A percentile compares a stretch with the other conserved stretches of the same genome.
Evolutionary conservation across 1,140 invertebrate species (phyloP).

Genomic region (Leguminivora glycinivorella): DNA sequence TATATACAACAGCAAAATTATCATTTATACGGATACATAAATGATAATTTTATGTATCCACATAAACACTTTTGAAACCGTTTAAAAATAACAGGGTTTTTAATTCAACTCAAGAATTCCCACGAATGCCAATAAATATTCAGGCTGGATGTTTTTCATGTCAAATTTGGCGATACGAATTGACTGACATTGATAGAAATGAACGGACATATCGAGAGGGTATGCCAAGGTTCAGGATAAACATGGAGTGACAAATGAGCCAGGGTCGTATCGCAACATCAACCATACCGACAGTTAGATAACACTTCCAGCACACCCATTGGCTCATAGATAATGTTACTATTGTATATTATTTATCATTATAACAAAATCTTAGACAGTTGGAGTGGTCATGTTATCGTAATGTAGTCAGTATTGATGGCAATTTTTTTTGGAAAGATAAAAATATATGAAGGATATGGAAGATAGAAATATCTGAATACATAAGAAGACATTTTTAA

Average conservation of each 20-base stretch:
- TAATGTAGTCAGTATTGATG: no score
- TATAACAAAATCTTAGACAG: no score
- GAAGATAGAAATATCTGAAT: no score
- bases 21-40: no score
- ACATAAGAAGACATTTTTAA: no score
- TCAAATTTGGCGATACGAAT: conserved; percentile 9
- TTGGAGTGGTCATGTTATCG: no score
- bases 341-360: no score
- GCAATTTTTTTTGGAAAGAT: no score
- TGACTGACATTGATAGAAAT: conserved; percentile 36
- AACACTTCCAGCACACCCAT: not conserved
- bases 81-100: not conserved
- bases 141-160: conserved; percentile 6
- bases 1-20: no score
- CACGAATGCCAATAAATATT: not conserved
- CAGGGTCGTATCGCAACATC: conserved; percentile 51
- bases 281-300: conserved; percentile 47
- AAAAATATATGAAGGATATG: no score
- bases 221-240: conserved; percentile 51
- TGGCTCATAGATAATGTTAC: no score
- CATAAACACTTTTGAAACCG: not conserved
- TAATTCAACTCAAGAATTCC: not conserved
- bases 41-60: no score
- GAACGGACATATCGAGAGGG: conserved; percentile 42
- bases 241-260: conserved; percentile 65